Evolutionary conservation across 2,888 invertebrate genomes (phyloP).

Genomic region (Homarus gammarus): DNA sequence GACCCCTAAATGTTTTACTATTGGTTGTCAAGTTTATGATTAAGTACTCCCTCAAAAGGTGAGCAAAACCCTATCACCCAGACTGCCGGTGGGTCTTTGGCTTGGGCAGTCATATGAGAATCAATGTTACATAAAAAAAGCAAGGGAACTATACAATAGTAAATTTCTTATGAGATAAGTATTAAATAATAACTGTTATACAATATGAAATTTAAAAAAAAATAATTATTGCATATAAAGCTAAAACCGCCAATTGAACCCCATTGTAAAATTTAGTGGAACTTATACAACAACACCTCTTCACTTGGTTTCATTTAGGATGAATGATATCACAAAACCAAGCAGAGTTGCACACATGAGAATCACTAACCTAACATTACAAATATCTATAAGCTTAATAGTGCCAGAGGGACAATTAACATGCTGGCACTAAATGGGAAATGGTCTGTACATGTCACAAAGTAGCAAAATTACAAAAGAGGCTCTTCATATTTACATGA

Average conservation of each 20-base stretch:
- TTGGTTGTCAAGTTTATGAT: neutral
- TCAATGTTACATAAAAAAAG: constrained; percentile 16
- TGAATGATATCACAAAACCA: constrained; percentile 62
- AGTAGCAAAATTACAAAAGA: constrained; percentile 73
- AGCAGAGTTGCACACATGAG: constrained; percentile 62
- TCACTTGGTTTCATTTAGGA: constrained; percentile 53
- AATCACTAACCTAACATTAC: constrained; percentile 66
- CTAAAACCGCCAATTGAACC: constrained; percentile 14
- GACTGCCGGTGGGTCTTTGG: constrained; percentile 27
- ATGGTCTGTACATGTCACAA: constrained; percentile 62
- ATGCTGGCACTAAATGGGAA: constrained; percentile 19
- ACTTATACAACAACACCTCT: constrained; percentile 35
- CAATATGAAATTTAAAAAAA: constrained; percentile 22
- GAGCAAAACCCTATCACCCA: constrained; percentile 22
- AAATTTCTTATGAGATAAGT: constrained; percentile 7
- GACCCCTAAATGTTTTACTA: constrained; percentile 17
- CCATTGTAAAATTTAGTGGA: constrained; percentile 1
- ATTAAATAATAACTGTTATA: constrained; percentile 32
- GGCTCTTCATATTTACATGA: constrained; percentile 59
- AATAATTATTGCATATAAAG: constrained; percentile 56
- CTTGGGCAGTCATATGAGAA: constrained; percentile 22
- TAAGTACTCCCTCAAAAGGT: constrained; percentile 34
- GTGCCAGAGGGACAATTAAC: constrained; percentile 21
- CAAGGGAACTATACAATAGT: neutral
- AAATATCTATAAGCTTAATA: constrained; percentile 32